Conservation (phyloP, 2,797 vertebrate genomes). For the Platyrinchus mystaceus region DNA sequence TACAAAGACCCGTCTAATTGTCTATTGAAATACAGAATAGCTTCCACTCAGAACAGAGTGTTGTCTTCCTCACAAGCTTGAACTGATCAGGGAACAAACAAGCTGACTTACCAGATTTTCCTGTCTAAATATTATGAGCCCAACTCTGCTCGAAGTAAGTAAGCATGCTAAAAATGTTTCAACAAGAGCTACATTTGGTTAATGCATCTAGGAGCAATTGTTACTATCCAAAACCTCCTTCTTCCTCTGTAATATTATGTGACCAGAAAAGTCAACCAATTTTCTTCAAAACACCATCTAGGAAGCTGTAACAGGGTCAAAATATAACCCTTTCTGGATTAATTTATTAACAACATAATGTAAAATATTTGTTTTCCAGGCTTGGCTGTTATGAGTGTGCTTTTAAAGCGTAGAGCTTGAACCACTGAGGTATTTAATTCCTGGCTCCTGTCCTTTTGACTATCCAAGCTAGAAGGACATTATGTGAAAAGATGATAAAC, state of each 20-base stretch:
- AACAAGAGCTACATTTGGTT: constrained; percentile 29
- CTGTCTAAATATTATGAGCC: constrained; percentile 63
- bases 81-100: constrained; percentile 57
- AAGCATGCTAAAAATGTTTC: constrained; percentile 35
- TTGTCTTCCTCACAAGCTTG: constrained; percentile 46
- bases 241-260: background rate
- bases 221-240: background rate
- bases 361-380: background rate
- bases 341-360: background rate
- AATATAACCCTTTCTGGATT: background rate
- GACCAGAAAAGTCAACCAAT: background rate
- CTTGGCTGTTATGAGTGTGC: background rate
- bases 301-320: background rate
- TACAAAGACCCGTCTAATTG: constrained; percentile 52
- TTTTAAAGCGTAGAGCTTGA: background rate
- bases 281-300: background rate
- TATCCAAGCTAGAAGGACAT: background rate
- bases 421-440: background rate
- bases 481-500: background rate
- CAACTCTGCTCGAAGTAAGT: constrained; percentile 35
- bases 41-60: constrained; percentile 58
- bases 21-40: constrained; percentile 58
- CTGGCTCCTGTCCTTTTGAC: background rate
- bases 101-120: constrained; percentile 60
- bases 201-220: background rate